Evolutionary conservation across 2,888 invertebrate genomes (phyloP).

Genomic region (Buathra laborator): DNA sequence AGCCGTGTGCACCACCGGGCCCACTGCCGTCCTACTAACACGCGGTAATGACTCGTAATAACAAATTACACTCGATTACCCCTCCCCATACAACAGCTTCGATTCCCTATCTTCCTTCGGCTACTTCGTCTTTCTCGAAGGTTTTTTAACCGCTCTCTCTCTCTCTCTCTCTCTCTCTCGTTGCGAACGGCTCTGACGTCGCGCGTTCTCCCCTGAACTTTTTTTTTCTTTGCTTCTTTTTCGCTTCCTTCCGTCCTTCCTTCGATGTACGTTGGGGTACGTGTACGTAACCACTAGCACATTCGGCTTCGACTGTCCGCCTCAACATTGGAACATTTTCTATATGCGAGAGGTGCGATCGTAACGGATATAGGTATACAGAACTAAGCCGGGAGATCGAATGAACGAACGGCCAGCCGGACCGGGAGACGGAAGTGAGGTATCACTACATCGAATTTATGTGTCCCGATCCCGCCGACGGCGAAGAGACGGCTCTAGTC

Average conservation of each 20-base stretch:
- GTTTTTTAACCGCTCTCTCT: slow-evolving; percentile 1
- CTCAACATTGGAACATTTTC: not conserved
- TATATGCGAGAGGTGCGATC: not conserved
- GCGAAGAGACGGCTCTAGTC: slow-evolving; percentile 17
- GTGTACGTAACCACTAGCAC: slow-evolving; percentile 7
- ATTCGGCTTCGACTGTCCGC: slow-evolving; percentile 18
- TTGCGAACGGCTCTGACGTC: not conserved
- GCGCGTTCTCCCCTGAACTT: slow-evolving; percentile 8
- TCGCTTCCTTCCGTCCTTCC: slow-evolving; percentile 28
- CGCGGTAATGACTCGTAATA: slow-evolving; percentile 70
- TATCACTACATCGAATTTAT: slow-evolving; percentile 51
- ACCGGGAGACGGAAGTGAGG: slow-evolving; percentile 43
- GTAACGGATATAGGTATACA: not conserved
- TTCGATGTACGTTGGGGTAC: slow-evolving; percentile 10
- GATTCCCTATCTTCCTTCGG: slow-evolving; percentile 62
- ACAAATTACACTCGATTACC: slow-evolving; percentile 70
- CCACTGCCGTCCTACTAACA: slow-evolving; percentile 66
- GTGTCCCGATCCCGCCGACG: slow-evolving; percentile 23
- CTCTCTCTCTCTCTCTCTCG: slow-evolving; percentile 4
- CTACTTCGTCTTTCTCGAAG: slow-evolving; percentile 63
- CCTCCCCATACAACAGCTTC: slow-evolving; percentile 51
- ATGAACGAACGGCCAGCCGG: slow-evolving; percentile 13
- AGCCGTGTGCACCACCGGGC: slow-evolving; percentile 52
- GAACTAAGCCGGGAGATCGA: not conserved
- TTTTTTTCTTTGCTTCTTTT: not conserved